Conservation (phyloP, 2,888 invertebrate species). For the Chaetoderma sp. region DNA sequence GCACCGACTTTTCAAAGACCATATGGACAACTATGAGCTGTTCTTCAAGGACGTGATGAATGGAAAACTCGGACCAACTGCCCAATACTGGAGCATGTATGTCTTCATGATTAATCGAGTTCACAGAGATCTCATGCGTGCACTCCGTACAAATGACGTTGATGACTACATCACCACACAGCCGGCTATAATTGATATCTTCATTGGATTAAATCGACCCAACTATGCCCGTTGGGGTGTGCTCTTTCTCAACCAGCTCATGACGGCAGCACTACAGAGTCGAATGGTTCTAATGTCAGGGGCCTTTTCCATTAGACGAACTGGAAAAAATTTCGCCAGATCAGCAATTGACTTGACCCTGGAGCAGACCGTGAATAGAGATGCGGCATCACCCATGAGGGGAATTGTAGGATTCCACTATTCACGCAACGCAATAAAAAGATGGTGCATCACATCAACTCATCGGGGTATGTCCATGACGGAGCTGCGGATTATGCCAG, state of each 20-base stretch:
- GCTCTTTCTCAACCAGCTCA: slow-evolving; percentile 14
- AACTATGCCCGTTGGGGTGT: slow-evolving; percentile 23
- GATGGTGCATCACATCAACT: slow-evolving; percentile 4
- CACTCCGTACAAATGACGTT: slow-evolving; percentile 19
- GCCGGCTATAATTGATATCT: too few relatives aligned
- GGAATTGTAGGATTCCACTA: slow-evolving; percentile 18
- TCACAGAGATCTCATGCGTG: slow-evolving; percentile 13
- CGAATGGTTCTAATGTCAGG: slow-evolving; percentile 11
- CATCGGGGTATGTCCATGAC: too few relatives aligned
- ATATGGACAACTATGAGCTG: neutral
- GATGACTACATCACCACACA: too few relatives aligned
- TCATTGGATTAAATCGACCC: too few relatives aligned
- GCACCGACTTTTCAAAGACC: neutral
- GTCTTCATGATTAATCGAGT: slow-evolving; percentile 25
- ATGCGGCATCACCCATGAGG: slow-evolving; percentile 19
- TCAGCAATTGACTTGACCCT: slow-evolving; percentile 23
- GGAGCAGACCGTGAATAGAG: slow-evolving; percentile 23
- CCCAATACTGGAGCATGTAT: slow-evolving; percentile 21
- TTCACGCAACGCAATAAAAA: slow-evolving; percentile 6
- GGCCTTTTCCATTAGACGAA: slow-evolving; percentile 24
- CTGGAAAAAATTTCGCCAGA: slow-evolving; percentile 9
- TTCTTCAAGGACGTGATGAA: too few relatives aligned
- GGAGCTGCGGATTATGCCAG: neutral
- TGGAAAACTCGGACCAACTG: slow-evolving; percentile 16
- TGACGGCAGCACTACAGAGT: slow-evolving; percentile 5